These are phyloP conservation scores for Talpa occidentalis DNA, from an alignment of 2,113 vertebrate genomes.

Conservation along the genomic window DNA sequence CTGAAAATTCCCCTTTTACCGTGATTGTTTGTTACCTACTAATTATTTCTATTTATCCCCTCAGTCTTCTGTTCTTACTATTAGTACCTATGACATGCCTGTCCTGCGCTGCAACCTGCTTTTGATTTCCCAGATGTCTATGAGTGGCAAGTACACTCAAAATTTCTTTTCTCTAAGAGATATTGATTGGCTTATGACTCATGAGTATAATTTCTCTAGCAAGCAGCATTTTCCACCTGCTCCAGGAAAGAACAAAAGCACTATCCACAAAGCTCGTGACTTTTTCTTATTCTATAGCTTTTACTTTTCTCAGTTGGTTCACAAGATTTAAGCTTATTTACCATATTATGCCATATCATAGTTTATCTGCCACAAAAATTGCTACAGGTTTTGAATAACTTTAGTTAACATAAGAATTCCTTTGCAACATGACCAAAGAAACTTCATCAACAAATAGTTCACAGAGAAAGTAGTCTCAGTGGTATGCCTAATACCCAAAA, in stretches of 20 bases:
- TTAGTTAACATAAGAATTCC: not conserved
- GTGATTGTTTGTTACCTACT: not conserved
- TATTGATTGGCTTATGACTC: not conserved
- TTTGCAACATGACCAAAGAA: not conserved
- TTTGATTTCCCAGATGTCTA: conserved; percentile 39
- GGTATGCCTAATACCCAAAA: not conserved
- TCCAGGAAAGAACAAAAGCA: not conserved
- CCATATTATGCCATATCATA: not conserved
- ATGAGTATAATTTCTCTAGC: not conserved
- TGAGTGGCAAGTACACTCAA: not conserved
- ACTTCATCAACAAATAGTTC: not conserved
- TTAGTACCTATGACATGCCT: not conserved
- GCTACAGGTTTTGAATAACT: not conserved
- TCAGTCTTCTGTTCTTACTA: not conserved
- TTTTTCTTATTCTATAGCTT: not conserved
- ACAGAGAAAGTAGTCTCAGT: not conserved
- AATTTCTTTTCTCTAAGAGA: not conserved
- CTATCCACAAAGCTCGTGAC: not conserved
- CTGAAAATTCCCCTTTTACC: not conserved
- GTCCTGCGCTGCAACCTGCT: not conserved
- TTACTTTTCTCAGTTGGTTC: not conserved
- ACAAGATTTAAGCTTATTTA: not conserved
- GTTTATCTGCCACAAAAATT: not conserved
- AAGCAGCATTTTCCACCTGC: not conserved
- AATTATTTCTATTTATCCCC: conserved; percentile 42